Evolutionary conservation across 2,888 invertebrate genomes (phyloP).

Genomic region (Thera britannica): DNA sequence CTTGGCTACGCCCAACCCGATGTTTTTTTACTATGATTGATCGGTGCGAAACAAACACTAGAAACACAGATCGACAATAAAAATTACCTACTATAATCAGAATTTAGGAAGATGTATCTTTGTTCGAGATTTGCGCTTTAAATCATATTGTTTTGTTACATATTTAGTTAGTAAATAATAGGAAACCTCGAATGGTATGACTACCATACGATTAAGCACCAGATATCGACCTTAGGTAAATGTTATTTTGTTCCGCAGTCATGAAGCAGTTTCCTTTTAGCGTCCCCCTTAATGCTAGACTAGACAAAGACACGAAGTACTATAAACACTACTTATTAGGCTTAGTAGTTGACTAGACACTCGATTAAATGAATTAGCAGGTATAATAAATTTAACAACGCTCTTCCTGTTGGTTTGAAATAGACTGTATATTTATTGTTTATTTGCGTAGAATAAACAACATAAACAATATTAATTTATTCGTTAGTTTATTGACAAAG

Average conservation of each 20-base stretch:
- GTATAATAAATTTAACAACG: constrained; percentile 8
- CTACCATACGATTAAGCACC: background rate
- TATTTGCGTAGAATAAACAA: background rate
- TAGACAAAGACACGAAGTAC: constrained; percentile 8
- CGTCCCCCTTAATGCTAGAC: constrained; percentile 15
- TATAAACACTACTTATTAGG: constrained; percentile 14
- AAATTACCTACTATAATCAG: no score
- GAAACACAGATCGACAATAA: no score
- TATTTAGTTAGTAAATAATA: no score
- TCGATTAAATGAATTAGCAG: constrained; percentile 17
- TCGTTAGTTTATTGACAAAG: constrained; percentile 1
- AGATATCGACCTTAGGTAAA: background rate
- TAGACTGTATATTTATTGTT: constrained; percentile 10
- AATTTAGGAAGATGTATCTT: no score
- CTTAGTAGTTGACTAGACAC: background rate
- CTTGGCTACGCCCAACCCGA: background rate
- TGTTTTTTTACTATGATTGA: constrained; percentile 12
- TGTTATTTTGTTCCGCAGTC: constrained; percentile 1
- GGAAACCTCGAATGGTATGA: background rate
- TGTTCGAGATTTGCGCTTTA: no score
- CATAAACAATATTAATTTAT: constrained; percentile 1
- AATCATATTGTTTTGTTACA: no score
- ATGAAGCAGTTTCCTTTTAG: constrained; percentile 12
- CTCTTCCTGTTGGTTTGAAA: constrained; percentile 14
- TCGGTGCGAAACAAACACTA: constrained; percentile 1